Evolutionary conservation across 2,113 vertebrate species (phyloP).

Genomic region (Jacana jacana): DNA sequence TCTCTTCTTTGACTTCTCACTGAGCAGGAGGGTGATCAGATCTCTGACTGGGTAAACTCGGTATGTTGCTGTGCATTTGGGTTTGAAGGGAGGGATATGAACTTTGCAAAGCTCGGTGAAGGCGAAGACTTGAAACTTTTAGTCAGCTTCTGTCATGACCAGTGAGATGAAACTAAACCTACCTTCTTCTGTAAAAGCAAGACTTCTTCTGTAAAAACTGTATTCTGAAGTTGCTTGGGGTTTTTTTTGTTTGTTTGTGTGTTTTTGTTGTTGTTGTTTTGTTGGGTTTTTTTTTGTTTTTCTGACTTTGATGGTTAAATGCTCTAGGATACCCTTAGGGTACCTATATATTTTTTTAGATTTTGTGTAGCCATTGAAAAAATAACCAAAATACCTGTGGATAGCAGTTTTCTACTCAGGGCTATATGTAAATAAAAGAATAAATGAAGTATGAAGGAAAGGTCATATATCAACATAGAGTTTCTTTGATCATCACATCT

Average conservation of each 20-base stretch:
- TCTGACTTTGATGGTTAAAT: neutral
- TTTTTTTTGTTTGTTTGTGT: no score
- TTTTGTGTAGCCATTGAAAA: neutral
- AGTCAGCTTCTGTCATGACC: neutral
- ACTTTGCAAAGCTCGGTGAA: neutral
- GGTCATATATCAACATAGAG: fast-evolving
- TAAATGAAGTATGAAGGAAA: neutral
- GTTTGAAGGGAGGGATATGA: neutral
- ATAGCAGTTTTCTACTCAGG: neutral
- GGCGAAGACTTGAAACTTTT: neutral
- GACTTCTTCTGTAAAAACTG: neutral
- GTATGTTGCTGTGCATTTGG: neutral
- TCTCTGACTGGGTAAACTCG: neutral
- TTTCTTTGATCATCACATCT: neutral
- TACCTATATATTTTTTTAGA: neutral
- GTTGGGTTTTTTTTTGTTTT: no score
- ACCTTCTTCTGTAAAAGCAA: neutral
- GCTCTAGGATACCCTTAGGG: neutral
- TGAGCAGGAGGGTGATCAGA: neutral
- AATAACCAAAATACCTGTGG: neutral
- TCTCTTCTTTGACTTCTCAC: neutral
- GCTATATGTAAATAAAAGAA: neutral
- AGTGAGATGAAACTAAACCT: neutral
- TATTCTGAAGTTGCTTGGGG: neutral
- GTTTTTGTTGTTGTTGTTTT: no score